Evolutionary conservation across 2,888 invertebrate genomes (phyloP), one percentile per base, ranked within the genome.

Genomic region (Eutolmus rufibarbis): DNA sequence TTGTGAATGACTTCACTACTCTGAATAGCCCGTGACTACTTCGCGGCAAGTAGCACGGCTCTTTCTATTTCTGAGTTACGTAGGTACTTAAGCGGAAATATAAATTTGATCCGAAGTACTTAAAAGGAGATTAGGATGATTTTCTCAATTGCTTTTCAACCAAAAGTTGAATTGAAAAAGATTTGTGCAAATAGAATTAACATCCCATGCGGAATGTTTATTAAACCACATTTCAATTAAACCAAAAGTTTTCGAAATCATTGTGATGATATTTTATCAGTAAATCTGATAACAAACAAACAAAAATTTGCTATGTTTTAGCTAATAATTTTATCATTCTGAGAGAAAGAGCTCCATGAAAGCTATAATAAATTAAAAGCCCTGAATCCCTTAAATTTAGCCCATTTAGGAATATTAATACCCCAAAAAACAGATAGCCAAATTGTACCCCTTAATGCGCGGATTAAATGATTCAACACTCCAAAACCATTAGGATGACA

Each of bases 1-100:
- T 78, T 78, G 46, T 78, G 78, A 78, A 78, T 76, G 40, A 76
- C 76, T 76, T 76, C 40, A 76, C 76, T 76, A 76, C 40, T 76
- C 66, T 66, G 66, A 66, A 66, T 66, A 66, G 66, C 28, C 23
- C 28, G 66, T 66, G 66, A 66, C 66, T 66, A 66, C 66, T 66
- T 66, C 66, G 23, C 28, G 23, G 66, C 66, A 66, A 66, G 66
- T 66, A 66, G 66, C 66, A 66, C 3, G 4, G 66, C 66, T 28
- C 28, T 66, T 66, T 66, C 66, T 28, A 66, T 66, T 66, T 66
- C 66, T 66, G 66, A 66, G 28, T 19, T 66, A 66, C 66, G 19
- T 66, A 28, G 28, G 66, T 66, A 66, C 66, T 66, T 66, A 66
- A 28, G 66, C 66, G 66, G 66, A 66, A 66, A 66, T 66, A 66